Conservation (phyloP, 2,888 invertebrate species). For the Copidosoma aretas region DNA sequence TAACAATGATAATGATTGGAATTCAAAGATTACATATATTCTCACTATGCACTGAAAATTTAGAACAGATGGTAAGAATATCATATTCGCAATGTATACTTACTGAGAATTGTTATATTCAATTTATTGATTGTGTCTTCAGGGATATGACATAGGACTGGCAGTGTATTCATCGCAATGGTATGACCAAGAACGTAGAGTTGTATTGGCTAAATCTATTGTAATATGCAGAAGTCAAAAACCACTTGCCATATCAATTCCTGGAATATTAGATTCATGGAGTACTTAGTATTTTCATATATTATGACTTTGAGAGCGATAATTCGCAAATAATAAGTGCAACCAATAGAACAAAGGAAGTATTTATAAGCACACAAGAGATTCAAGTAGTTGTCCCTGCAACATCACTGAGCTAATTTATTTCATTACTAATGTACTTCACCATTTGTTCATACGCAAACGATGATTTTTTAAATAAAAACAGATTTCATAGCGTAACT, state of each 20-base stretch:
- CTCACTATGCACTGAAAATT: not conserved
- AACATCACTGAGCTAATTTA: too few species aligned
- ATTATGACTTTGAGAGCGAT: constrained; percentile 7
- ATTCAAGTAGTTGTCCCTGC: too few species aligned
- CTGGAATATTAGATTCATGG: not conserved
- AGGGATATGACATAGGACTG: not conserved
- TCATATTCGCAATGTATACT: too few species aligned
- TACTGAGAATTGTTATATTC: too few species aligned
- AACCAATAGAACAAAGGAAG: too few species aligned
- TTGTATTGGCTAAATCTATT: constrained; percentile 9
- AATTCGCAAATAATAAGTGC: not conserved
- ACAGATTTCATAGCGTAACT: too few species aligned
- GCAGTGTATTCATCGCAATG: constrained; percentile 1
- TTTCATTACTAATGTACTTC: too few species aligned
- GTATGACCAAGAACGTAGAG: not conserved
- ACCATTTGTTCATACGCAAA: too few species aligned
- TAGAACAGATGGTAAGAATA: not conserved
- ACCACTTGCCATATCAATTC: not conserved
- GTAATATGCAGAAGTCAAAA: constrained; percentile 16
- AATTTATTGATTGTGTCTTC: not conserved
- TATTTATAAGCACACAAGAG: too few species aligned
- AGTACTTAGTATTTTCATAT: constrained; percentile 1
- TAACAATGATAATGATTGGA: not conserved
- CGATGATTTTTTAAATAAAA: too few species aligned
- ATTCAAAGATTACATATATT: not conserved